A percentile compares a stretch with the other conserved stretches of the same genome.
Evolutionary conservation across 1,140 invertebrate species (phyloP).

Genomic region (Atta texana): DNA sequence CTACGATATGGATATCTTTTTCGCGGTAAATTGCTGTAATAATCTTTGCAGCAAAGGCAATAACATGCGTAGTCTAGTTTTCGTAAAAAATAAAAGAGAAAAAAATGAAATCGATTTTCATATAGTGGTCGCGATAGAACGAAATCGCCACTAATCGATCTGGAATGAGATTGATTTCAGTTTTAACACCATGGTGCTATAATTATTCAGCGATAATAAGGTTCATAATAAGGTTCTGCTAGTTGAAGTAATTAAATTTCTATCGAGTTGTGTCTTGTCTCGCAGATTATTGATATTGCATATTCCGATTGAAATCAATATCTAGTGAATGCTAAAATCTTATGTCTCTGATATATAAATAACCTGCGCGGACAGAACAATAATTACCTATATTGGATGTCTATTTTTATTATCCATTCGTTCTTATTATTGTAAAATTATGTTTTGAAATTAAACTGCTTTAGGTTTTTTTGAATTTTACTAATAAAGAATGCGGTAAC

Average conservation of each 20-base stretch:
- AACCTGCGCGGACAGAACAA: slow-evolving; percentile 25
- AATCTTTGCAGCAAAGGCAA: slow-evolving; percentile 50
- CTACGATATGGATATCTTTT: slow-evolving; percentile 41
- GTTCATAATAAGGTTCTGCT: slow-evolving; percentile 63
- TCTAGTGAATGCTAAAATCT: slow-evolving; percentile 35
- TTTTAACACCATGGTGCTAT: slow-evolving; percentile 57
- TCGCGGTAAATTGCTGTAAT: slow-evolving; percentile 37
- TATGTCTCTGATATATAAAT: slow-evolving; percentile 24
- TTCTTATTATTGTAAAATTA: slow-evolving; percentile 29
- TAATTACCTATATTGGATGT: slow-evolving; percentile 19
- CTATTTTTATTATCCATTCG: slow-evolving; percentile 28
- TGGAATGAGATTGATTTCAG: slow-evolving; percentile 71
- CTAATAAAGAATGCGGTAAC: neutral
- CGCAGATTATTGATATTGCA: slow-evolving; percentile 24
- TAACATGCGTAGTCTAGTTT: slow-evolving; percentile 36
- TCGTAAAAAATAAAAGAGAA: slow-evolving; percentile 44
- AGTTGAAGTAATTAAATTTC: slow-evolving; percentile 72
- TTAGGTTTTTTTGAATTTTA: neutral
- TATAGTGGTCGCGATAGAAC: slow-evolving; percentile 33
- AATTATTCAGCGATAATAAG: slow-evolving; percentile 68
- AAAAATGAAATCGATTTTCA: slow-evolving; percentile 71
- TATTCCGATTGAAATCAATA: slow-evolving; percentile 38
- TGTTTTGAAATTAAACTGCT: neutral
- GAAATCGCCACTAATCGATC: slow-evolving; percentile 71
- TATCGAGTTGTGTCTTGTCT: slow-evolving; percentile 27